Conservation (phyloP, 2,888 invertebrate species). For the Clostera curtula region DNA sequence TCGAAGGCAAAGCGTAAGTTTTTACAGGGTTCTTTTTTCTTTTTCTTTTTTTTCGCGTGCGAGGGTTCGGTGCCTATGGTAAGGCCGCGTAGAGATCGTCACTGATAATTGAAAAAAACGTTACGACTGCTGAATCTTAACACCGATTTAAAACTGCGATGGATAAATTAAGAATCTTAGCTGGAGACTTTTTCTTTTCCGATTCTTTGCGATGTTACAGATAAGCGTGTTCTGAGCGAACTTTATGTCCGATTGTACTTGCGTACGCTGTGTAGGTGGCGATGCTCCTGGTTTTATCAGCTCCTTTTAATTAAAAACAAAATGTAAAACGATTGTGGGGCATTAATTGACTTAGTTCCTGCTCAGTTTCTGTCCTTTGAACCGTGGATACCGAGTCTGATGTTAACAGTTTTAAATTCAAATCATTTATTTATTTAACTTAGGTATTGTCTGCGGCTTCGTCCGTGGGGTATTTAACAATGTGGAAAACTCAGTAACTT, state of each 20-base stretch:
- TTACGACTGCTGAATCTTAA: constrained; percentile 66
- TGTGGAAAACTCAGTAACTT: too few relatives aligned
- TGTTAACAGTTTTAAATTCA: background rate
- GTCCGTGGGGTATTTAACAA: too few relatives aligned
- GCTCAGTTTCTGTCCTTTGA: background rate
- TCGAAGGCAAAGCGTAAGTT: constrained; percentile 29
- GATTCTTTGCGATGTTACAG: constrained; percentile 49
- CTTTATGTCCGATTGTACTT: constrained; percentile 56
- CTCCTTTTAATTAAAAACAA: constrained; percentile 45
- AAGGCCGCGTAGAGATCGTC: constrained; percentile 57
- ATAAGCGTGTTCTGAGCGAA: constrained; percentile 60
- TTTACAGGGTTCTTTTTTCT: constrained; percentile 23
- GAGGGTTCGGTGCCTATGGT: constrained; percentile 56
- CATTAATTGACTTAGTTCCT: constrained; percentile 18
- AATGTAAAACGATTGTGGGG: constrained; percentile 24
- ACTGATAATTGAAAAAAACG: constrained; percentile 66
- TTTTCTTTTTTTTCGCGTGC: constrained; percentile 38
- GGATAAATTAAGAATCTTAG: constrained; percentile 67
- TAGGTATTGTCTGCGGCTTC: too few relatives aligned
- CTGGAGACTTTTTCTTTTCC: constrained; percentile 49
- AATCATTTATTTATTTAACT: background rate
- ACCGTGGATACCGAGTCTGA: background rate
- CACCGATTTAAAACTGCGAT: constrained; percentile 67
- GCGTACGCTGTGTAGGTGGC: constrained; percentile 51
- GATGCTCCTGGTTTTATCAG: constrained; percentile 32